Percentiles rank a stretch among this genome's conserved stretches.
These are phyloP conservation scores for Xiphorhynchus elegans DNA, from an alignment of 2,113 vertebrate genomes.

Conservation along the genomic window DNA sequence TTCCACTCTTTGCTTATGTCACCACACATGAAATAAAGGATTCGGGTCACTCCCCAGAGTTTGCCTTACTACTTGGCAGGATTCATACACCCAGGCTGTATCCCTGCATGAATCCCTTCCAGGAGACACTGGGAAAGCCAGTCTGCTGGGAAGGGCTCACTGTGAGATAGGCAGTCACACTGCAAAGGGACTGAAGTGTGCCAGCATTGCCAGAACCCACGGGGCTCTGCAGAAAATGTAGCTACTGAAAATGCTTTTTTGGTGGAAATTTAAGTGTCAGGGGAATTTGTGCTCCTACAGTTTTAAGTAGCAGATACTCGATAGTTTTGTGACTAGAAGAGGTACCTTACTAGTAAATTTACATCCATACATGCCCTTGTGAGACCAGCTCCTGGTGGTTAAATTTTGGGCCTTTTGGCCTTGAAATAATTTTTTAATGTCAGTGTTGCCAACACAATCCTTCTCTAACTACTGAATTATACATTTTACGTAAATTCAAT, in stretches of 20 bases:
- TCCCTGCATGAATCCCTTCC: fast-evolving
- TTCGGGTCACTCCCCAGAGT: background rate
- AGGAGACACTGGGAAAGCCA: fast-evolving
- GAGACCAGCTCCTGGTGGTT: background rate
- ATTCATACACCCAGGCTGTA: background rate
- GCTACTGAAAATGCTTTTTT: background rate
- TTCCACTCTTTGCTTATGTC: background rate
- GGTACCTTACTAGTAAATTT: background rate
- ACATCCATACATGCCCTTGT: background rate
- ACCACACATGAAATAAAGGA: background rate
- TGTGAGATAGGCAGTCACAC: background rate
- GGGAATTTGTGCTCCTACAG: background rate
- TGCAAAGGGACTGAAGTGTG: background rate
- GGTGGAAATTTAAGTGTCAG: background rate
- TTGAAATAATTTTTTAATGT: background rate
- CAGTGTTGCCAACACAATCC: background rate
- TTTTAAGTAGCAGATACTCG: background rate
- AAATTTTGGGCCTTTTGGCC: background rate
- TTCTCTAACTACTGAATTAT: background rate
- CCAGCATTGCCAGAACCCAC: background rate
- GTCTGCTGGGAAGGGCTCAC: background rate
- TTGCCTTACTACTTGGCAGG: background rate
- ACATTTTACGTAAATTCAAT: background rate
- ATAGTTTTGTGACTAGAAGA: background rate
- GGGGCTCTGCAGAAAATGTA: background rate